Evolutionary conservation across 2,797 vertebrate species (phyloP).

Genomic region (Microctenopoma lineatum): DNA sequence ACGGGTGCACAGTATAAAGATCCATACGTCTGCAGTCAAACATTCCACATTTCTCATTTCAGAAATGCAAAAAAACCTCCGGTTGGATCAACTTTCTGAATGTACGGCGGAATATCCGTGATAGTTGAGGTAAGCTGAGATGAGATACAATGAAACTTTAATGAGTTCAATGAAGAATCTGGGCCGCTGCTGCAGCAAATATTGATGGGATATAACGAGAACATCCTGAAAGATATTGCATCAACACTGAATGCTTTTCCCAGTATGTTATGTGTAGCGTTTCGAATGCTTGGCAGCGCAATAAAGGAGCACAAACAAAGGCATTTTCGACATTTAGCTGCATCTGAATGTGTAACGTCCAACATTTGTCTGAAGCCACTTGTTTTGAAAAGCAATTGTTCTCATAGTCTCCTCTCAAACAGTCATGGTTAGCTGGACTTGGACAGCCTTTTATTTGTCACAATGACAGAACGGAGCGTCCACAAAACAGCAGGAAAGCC

Average conservation of each 20-base stretch:
- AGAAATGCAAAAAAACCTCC: constrained; percentile 36
- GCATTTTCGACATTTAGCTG: constrained; percentile 34
- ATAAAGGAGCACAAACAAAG: constrained; percentile 42
- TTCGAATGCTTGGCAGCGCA: constrained; percentile 32
- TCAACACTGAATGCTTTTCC: constrained; percentile 24
- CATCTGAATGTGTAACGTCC: constrained; percentile 46
- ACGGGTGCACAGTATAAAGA: not conserved
- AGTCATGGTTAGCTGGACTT: constrained; percentile 61
- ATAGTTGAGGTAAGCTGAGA: constrained; percentile 45
- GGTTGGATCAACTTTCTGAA: constrained; percentile 19
- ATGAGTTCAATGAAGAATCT: constrained; percentile 54
- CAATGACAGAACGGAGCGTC: constrained; percentile 61
- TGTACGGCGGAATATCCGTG: constrained; percentile 10
- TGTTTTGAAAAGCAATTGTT: constrained; percentile 47
- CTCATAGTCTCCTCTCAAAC: constrained; percentile 46
- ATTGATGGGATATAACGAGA: constrained; percentile 58
- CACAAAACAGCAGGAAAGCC: constrained; percentile 60
- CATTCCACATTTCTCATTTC: not conserved
- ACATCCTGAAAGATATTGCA: constrained; percentile 44
- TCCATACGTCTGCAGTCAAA: not conserved
- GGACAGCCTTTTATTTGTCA: constrained; percentile 65
- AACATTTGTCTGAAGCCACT: constrained; percentile 40
- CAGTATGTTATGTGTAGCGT: constrained; percentile 27
- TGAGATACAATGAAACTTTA: constrained; percentile 62
- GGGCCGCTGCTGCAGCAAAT: constrained; percentile 46